Percentiles rank a stretch among this genome's conserved stretches.
Conservation (phyloP, 2,888 invertebrate species). For the Trissoscelio sp. region DNA sequence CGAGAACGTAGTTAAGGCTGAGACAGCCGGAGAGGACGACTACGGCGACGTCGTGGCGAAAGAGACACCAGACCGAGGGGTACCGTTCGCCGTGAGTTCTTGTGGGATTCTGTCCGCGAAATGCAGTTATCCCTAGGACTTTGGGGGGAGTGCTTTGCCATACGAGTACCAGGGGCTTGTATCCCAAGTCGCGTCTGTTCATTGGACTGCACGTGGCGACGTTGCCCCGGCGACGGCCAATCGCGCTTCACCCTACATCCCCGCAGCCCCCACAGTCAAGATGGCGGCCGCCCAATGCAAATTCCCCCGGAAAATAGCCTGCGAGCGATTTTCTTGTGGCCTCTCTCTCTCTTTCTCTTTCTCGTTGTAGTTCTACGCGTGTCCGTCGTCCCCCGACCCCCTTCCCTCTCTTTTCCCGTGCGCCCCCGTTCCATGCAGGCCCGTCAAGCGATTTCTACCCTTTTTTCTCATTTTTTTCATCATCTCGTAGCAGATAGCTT, state of each 20-base stretch:
- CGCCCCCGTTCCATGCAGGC: conserved; percentile 27
- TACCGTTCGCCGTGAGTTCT: conserved; percentile 82
- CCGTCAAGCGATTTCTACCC: conserved; percentile 66
- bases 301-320: conserved; percentile 82
- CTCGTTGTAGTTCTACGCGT: conserved; percentile 38
- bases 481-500: conserved; percentile 78
- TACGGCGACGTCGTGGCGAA: conserved; percentile 64
- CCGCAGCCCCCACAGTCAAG: conserved; percentile 74
- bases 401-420: conserved; percentile 30
- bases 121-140: conserved; percentile 82
- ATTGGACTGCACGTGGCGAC: conserved; percentile 82
- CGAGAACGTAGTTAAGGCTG: conserved; percentile 72
- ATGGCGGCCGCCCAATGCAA: conserved; percentile 82
- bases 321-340: conserved; percentile 80
- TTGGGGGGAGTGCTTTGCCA: conserved; percentile 72
- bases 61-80: conserved; percentile 73
- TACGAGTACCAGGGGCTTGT: conserved; percentile 40
- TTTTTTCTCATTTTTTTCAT: conserved; percentile 68
- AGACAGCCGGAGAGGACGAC: conserved; percentile 66
- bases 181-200: conserved; percentile 45
- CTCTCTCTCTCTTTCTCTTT: conserved; percentile 53
- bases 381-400: conserved; percentile 38
- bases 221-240: conserved; percentile 83
- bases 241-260: conserved; percentile 74
- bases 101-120: conserved; percentile 83